These are phyloP conservation scores for Spodoptera litura DNA, from an alignment of 1,140 invertebrate species.

Conservation along the genomic window DNA sequence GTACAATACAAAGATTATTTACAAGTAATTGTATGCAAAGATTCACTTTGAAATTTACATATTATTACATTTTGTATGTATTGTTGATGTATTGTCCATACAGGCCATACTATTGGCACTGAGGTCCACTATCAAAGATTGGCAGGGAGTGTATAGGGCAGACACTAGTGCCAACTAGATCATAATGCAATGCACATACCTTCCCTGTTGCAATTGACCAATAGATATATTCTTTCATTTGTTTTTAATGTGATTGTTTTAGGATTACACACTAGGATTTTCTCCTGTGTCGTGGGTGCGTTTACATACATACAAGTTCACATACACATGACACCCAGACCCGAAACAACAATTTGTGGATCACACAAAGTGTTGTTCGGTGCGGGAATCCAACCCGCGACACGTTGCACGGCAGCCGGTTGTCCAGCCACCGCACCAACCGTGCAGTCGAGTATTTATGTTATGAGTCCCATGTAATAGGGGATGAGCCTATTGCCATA, in stretches of 20 bases:
- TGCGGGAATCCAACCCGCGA: no score
- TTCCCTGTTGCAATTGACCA: slow-evolving; percentile 17
- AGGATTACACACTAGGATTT: no score
- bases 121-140: slow-evolving; percentile 17
- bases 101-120: slow-evolving; percentile 20
- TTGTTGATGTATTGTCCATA: slow-evolving; percentile 19
- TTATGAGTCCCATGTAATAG: no score
- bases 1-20: slow-evolving; percentile 21
- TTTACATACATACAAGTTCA: no score
- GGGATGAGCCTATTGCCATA: no score
- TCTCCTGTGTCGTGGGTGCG: no score
- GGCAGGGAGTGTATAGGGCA: slow-evolving; percentile 7
- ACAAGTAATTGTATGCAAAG: slow-evolving; percentile 42
- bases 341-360: no score
- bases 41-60: slow-evolving; percentile 9
- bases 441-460: no score
- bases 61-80: slow-evolving; percentile 30
- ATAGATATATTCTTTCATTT: not conserved
- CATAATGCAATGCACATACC: slow-evolving; percentile 26
- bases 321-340: no score
- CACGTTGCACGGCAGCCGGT: no score
- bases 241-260: not conserved
- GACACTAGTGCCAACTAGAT: slow-evolving; percentile 8
- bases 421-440: no score
- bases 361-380: no score